Evolutionary conservation across 2,797 vertebrate genomes (phyloP), one percentile per base, ranked within the genome.

Genomic region (Rhinatrema bivittatum): DNA sequence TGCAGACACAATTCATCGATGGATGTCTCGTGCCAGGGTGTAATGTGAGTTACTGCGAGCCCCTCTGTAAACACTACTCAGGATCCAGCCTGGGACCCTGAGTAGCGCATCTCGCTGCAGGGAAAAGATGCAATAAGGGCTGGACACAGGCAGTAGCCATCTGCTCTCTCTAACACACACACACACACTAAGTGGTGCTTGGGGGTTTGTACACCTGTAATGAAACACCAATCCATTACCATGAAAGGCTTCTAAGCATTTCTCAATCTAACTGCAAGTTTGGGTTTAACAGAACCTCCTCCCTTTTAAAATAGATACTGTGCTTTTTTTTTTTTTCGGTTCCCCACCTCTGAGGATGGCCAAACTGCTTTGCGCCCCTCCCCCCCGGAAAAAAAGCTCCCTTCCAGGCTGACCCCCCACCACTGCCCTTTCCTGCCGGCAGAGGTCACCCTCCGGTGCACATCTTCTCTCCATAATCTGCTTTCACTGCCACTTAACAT

Each of bases 51-150:
- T 5, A 17, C 26, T 48, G 31, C 3, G 25, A 49, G 49, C 39
- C 32, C n/a, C 49, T 28, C 41, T 49, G 38, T 49, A 49, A 49
- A 49, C 39, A 49, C 22, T 40, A n/a, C 46, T 41, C 38, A 42
- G 28, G 41, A 49, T 36, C 33, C 1, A 36, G 3, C 8, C n/a
- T 2, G 15, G 43, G 38, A 39, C n/a, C 19, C 36, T 36, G 36
- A 49, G 38, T 5, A 7, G 27, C 49, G 18, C 32, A 36, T 46
- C 42, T 32, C 27, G 40, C 36, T 32, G 32, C 26, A 16, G 22
- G 42, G 30, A 42, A 35, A 16, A 36, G 23, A 20, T 36, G 42
- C 49, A 42, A 49, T 41, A 42, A 36, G 29, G 20, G 19, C 25
- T 40, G 25, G 29, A 36, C 37, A 25, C 10, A 16, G 19, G 32